Base-by-base conservation (phyloP, 2,888 invertebrate species). In the Protonemura montana region DNA sequence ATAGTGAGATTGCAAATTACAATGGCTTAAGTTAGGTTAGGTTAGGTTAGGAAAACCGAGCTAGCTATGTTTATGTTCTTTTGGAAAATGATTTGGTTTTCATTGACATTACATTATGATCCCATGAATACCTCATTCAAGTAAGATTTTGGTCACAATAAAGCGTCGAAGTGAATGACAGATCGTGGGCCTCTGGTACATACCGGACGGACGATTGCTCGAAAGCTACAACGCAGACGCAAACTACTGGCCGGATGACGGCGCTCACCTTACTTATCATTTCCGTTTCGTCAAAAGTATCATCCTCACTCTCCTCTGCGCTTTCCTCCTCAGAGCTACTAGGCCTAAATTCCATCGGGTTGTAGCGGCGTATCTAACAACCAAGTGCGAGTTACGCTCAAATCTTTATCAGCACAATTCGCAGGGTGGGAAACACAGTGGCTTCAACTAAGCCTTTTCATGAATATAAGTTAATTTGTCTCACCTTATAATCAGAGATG, bases 241-340 rank as follows among this genome's bases (percentile, higher is more conserved):
- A 28, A 81, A 29, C 81, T 28, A 81, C 81, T 81, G 29, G 30
- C n/a, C 29, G 81, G 27, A 28, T 16, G 3, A 30, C 84, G 27
- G 16, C 83, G 83, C 87, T 88, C 88, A 88, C 88, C 88, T 88
- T 87, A 35, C 82, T 77, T 35, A 84, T 30, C 76, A 86, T 42
- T 25, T 84, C 85, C 83, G 87, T 85, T 76, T 87, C 87, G 80
- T 87, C 85, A 85, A 89, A 87, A 82, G 87, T 87, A 85, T 88
- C 87, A 30, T 92, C 91, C 88, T 92, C 88, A 88, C 92, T 91
- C 26, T 91, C 89, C 88, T 87, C 88, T 77, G 87, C 88, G 41
- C 86, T 85, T 78, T 87, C 87, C 76, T 88, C 88, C 85, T 88
- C 88, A 26, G 88, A 87, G 84, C 88, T 88, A 88, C 87, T 87